Percentiles rank a stretch among this genome's conserved stretches.
Conservation (phyloP, 2,888 invertebrate species). For the Eurytoma adleriae region DNA sequence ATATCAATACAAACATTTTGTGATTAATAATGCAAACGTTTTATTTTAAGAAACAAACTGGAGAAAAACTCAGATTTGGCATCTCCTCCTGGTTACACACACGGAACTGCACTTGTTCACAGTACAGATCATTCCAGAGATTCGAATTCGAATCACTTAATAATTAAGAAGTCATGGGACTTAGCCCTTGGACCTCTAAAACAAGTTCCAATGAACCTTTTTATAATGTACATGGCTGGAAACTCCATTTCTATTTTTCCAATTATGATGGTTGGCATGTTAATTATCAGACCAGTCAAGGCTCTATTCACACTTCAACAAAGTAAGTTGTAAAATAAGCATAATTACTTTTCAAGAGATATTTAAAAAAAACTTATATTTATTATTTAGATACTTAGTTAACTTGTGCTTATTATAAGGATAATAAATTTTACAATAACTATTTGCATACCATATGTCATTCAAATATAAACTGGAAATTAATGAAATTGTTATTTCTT, state of each 20-base stretch:
- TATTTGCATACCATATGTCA: neutral
- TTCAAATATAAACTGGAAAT: slow-evolving; percentile 15
- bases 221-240: slow-evolving; percentile 99
- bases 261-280: slow-evolving; percentile 99
- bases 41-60: slow-evolving; percentile 67
- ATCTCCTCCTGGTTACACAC: slow-evolving; percentile 91
- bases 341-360: neutral
- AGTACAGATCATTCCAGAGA: slow-evolving; percentile 87
- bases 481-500: slow-evolving; percentile 48
- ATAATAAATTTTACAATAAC: too few relatives aligned
- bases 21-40: slow-evolving; percentile 3
- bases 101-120: slow-evolving; percentile 83
- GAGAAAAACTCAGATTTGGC: slow-evolving; percentile 80
- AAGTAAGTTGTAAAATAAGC: slow-evolving; percentile 70
- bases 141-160: slow-evolving; percentile 87
- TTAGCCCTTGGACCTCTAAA: slow-evolving; percentile 95
- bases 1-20: slow-evolving; percentile 16
- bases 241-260: slow-evolving; percentile 99
- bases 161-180: slow-evolving; percentile 98
- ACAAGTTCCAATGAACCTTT: slow-evolving; percentile 99
- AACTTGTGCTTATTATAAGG: too few relatives aligned
- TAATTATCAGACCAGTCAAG: slow-evolving; percentile 96
- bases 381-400: too few relatives aligned
- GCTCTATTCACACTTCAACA: slow-evolving; percentile 93
- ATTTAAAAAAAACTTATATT: too few relatives aligned